phyloP scores from a whole-genome alignment of 2,888 invertebrate species.

The Ramazzottius varieornatus region DNA sequence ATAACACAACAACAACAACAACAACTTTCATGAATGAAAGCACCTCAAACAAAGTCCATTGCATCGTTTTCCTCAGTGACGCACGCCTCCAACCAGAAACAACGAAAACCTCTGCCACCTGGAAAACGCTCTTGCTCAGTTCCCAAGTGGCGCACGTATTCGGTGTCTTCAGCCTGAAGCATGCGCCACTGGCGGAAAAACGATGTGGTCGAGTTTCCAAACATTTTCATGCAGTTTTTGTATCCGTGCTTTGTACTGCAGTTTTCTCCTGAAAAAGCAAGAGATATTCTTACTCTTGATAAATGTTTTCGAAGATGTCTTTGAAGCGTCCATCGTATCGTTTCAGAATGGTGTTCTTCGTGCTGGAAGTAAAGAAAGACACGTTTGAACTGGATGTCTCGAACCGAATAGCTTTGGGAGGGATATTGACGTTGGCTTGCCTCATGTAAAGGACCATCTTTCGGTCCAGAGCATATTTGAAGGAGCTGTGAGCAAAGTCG shows the following conservation, averaged over 20 bases:
- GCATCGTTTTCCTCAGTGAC: no score
- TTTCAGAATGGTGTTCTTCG: conserved; percentile 87
- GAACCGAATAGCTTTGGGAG: background rate
- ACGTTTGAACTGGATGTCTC: background rate
- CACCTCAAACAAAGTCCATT: no score
- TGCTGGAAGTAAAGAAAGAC: conserved; percentile 32
- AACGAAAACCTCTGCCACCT: no score
- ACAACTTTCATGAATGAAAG: no score
- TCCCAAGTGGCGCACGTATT: no score
- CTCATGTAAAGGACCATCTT: conserved; percentile 64
- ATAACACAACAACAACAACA: background rate
- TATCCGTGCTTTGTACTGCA: no score
- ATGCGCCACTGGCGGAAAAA: no score
- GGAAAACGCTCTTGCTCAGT: no score
- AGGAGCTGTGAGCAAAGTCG: conserved; percentile 80
- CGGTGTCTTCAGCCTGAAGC: no score
- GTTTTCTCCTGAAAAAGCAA: background rate
- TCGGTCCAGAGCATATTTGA: conserved; percentile 59
- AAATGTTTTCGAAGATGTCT: conserved; percentile 84
- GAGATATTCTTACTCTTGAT: conserved; percentile 31
- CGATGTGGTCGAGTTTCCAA: no score
- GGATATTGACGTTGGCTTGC: conserved; percentile 14
- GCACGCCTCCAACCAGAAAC: background rate
- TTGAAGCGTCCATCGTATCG: conserved; percentile 86
- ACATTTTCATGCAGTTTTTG: no score